A percentile compares a stretch with the other conserved stretches of the same genome.
These are phyloP conservation scores for Calvadosia cruxmelitensis DNA, from an alignment of 30 jellyfish, hydroid and myxozoan genomes.

Conservation along the genomic window DNA sequence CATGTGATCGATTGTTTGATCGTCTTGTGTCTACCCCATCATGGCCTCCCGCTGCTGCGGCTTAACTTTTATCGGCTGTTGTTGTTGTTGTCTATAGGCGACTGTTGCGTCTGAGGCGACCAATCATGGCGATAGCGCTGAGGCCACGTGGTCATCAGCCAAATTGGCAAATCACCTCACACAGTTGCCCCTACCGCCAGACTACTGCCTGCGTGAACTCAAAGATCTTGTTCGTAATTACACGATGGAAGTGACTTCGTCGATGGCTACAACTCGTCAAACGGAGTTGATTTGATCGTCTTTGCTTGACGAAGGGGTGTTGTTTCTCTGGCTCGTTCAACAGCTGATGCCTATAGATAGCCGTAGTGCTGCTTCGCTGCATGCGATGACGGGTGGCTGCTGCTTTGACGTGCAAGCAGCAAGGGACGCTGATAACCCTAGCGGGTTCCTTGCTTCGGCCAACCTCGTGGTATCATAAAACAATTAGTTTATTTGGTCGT, in stretches of 20 bases:
- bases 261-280: neutral
- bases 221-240: conserved; percentile 63
- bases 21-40: neutral
- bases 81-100: neutral
- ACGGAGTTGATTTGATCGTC: neutral
- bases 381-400: neutral
- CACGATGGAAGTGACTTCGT: conserved; percentile 13
- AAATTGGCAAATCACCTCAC: conserved; percentile 75
- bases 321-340: too few species aligned
- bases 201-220: conserved; percentile 67
- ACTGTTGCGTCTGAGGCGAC: conserved; percentile 1
- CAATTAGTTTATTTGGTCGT: too few species aligned
- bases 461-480: too few species aligned
- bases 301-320: too few species aligned
- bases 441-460: too few species aligned
- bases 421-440: too few species aligned
- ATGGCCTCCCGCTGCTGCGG: conserved; percentile 9
- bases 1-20: too few species aligned
- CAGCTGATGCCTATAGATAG: neutral
- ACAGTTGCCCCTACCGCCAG: conserved; percentile 82
- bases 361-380: neutral
- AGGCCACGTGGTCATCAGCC: conserved; percentile 61
- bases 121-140: conserved; percentile 29
- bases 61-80: conserved; percentile 9
- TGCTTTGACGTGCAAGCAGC: neutral